Percentiles rank a stretch among this genome's conserved stretches.
These are phyloP conservation scores for Chrysopilus asiliformis DNA, from an alignment of 2,888 invertebrate genomes.

Conservation along the genomic window DNA sequence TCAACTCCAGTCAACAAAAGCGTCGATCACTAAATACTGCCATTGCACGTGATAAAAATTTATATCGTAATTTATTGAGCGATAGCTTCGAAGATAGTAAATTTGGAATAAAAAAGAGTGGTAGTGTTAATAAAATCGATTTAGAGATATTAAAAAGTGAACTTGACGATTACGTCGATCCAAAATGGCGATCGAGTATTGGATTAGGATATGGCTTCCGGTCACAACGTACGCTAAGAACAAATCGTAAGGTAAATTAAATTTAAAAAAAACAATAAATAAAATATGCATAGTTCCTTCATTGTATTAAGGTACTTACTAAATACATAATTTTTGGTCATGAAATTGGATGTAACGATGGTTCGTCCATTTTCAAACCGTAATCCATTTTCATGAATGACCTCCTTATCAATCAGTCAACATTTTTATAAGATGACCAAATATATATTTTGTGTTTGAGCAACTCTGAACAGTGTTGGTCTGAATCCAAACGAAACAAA, in stretches of 20 bases:
- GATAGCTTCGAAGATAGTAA: constrained; percentile 15
- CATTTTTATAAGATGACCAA: no score
- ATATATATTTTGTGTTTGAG: no score
- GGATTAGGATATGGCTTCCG: constrained; percentile 13
- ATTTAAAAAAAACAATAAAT: no score
- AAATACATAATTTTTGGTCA: no score
- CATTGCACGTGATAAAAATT: constrained; percentile 13
- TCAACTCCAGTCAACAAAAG: constrained; percentile 5
- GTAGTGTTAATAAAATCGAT: constrained; percentile 17
- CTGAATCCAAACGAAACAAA: no score
- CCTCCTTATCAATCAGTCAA: no score
- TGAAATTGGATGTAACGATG: no score
- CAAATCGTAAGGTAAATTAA: constrained; percentile 10
- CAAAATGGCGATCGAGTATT: constrained; percentile 12
- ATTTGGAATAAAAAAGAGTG: constrained; percentile 15
- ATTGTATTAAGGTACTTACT: no score
- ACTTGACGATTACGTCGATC: constrained; percentile 16
- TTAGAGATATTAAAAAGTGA: constrained; percentile 16
- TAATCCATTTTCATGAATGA: no score
- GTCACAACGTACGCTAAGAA: constrained; percentile 11
- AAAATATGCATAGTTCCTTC: no score
- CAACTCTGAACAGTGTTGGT: no score
- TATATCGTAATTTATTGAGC: constrained; percentile 13
- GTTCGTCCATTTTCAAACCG: no score
- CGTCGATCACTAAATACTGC: constrained; percentile 13